Percentiles rank a stretch among this genome's conserved stretches.
Evolutionary conservation across 2,113 vertebrate genomes (phyloP).

Genomic region (Micronycteris hirsuta): DNA sequence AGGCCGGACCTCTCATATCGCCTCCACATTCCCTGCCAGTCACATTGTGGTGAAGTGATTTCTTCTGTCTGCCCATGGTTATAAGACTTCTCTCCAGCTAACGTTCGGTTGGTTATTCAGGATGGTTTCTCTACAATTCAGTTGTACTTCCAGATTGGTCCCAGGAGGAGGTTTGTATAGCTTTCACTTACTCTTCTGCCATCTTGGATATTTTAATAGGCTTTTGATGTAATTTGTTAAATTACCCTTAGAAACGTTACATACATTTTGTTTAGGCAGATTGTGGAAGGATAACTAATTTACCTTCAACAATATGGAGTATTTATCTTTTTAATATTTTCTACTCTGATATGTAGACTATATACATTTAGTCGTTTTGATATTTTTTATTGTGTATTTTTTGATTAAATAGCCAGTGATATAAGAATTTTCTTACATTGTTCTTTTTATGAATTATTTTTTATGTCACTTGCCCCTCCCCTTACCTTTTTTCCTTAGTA

Average conservation of each 20-base stretch:
- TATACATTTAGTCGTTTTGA: background rate
- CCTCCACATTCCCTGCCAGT: too few species aligned
- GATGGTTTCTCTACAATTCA: too few species aligned
- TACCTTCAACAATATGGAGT: background rate
- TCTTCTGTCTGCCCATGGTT: too few species aligned
- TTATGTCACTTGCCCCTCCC: background rate
- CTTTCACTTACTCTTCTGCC: too few species aligned
- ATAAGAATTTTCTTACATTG: background rate
- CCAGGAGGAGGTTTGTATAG: too few species aligned
- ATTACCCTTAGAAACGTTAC: background rate
- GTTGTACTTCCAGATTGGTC: too few species aligned
- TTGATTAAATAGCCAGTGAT: background rate
- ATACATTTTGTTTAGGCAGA: background rate
- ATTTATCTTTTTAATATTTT: conserved; percentile 22
- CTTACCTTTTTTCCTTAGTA: background rate
- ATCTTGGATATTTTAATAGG: background rate
- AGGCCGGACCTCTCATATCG: too few species aligned
- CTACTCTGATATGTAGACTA: background rate
- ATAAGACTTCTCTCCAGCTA: too few species aligned
- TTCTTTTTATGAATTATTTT: conserved; percentile 40
- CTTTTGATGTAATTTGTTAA: conserved; percentile 24
- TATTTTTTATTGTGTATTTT: conserved; percentile 34
- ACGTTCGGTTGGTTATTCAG: too few species aligned
- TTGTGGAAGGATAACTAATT: conserved; percentile 12
- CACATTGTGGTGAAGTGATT: too few species aligned